phyloP scores from a whole-genome alignment of 1,140 invertebrate genomes.

The Cryptotermes secundus region DNA sequence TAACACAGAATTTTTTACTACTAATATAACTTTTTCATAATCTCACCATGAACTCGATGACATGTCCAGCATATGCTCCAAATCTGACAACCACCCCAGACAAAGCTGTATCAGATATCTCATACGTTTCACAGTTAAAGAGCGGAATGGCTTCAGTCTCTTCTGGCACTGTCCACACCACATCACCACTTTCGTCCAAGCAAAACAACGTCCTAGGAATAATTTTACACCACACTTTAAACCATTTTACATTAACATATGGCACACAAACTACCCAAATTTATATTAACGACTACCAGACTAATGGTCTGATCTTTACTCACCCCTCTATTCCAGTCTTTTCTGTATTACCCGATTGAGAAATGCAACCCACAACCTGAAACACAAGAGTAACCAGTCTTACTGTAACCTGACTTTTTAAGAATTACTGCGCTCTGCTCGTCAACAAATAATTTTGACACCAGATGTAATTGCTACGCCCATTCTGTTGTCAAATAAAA shows the following conservation, averaged over 20 bases:
- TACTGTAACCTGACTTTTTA: not conserved
- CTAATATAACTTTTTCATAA: not conserved
- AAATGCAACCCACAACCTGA: slow-evolving; percentile 54
- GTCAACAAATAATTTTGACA: not conserved
- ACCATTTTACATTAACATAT: not conserved
- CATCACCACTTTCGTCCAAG: slow-evolving; percentile 64
- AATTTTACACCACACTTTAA: slow-evolving; percentile 25
- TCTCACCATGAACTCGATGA: slow-evolving; percentile 64
- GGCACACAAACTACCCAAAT: not conserved
- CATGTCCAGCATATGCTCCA: slow-evolving; percentile 63
- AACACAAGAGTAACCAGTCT: not conserved
- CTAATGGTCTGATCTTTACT: slow-evolving; percentile 22
- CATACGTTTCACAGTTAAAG: slow-evolving; percentile 67
- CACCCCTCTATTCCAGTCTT: slow-evolving; percentile 58
- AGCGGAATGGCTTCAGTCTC: slow-evolving; percentile 59
- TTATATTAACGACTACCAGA: slow-evolving; percentile 19
- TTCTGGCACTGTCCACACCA: slow-evolving; percentile 61
- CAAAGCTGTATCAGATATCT: slow-evolving; percentile 49
- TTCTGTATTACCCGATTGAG: slow-evolving; percentile 49
- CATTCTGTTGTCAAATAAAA: not conserved
- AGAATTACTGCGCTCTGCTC: not conserved
- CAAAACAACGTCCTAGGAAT: slow-evolving; percentile 61
- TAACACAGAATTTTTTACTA: no score
- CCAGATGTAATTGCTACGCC: not conserved
- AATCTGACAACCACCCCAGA: slow-evolving; percentile 52